Evolutionary conservation across 2,888 invertebrate genomes (phyloP).

Genomic region (Dryadula phaetusa): DNA sequence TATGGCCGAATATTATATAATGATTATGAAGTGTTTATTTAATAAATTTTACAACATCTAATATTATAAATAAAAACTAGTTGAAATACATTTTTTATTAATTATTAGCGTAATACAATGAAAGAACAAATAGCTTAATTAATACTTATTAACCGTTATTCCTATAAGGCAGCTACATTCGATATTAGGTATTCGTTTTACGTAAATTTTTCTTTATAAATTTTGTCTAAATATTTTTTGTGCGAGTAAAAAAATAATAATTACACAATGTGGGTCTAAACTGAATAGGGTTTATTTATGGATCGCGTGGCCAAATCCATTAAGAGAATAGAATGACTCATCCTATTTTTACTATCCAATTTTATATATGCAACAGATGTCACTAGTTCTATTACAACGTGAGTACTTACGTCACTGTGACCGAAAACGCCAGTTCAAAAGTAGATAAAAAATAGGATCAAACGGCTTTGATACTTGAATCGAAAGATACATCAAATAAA

Average conservation of each 20-base stretch:
- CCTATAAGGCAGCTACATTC: background rate
- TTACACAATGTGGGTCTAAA: background rate
- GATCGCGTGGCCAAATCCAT: slow-evolving; percentile 39
- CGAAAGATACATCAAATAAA: background rate
- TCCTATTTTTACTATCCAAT: slow-evolving; percentile 52
- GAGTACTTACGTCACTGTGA: background rate
- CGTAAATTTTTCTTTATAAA: background rate
- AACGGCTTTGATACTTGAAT: too few species aligned
- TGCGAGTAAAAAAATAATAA: background rate
- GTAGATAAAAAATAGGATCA: too few species aligned
- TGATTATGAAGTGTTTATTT: too few species aligned
- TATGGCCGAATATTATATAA: too few species aligned
- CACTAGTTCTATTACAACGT: slow-evolving; percentile 36
- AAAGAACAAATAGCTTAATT: background rate
- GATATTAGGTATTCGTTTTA: background rate
- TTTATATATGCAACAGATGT: slow-evolving; percentile 59
- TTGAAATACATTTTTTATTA: too few species aligned
- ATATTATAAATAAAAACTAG: too few species aligned
- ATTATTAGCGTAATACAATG: background rate
- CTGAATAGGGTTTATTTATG: slow-evolving; percentile 21
- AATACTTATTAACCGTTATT: background rate
- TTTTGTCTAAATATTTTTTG: background rate
- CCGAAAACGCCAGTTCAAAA: background rate
- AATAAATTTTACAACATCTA: too few species aligned
- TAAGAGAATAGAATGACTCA: slow-evolving; percentile 56